Conservation (phyloP, 1,140 invertebrate genomes). For the Drosophila pruinosa region DNA sequence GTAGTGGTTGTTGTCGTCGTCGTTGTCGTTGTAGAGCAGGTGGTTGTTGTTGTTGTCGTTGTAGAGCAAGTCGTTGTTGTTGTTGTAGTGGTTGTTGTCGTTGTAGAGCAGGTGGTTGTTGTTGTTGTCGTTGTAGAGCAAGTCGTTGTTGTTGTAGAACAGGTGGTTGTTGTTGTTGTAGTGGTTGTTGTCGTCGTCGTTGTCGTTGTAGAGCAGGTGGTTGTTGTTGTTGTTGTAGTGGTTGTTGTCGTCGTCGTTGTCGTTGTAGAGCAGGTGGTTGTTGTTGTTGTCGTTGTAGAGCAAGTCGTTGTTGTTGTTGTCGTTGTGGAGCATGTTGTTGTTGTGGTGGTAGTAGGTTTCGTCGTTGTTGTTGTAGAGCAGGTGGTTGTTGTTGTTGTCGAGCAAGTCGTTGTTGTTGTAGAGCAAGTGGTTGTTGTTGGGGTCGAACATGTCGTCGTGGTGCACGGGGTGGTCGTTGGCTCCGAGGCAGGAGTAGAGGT, state of each 20-base stretch:
- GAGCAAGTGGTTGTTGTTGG: background rate
- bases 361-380: background rate
- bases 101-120: background rate
- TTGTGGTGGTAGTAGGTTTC: too few relatives aligned
- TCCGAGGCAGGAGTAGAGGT: slow-evolving; percentile 16
- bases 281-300: too few relatives aligned
- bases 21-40: background rate
- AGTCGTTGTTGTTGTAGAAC: background rate
- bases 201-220: too few relatives aligned
- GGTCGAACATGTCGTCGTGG: background rate
- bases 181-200: background rate
- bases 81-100: background rate
- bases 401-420: background rate
- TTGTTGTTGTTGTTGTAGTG: background rate
- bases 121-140: background rate
- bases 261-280: background rate
- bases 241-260: background rate
- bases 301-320: background rate
- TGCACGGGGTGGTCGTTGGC: background rate
- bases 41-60: slow-evolving; percentile 1
- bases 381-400: background rate
- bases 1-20: background rate
- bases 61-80: background rate
- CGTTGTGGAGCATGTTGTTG: background rate
- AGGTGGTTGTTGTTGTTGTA: background rate